Percentiles rank a stretch among this genome's conserved stretches.
phyloP scores from a whole-genome alignment of 2,888 invertebrate species.

The Oscheius myriophilus region DNA sequence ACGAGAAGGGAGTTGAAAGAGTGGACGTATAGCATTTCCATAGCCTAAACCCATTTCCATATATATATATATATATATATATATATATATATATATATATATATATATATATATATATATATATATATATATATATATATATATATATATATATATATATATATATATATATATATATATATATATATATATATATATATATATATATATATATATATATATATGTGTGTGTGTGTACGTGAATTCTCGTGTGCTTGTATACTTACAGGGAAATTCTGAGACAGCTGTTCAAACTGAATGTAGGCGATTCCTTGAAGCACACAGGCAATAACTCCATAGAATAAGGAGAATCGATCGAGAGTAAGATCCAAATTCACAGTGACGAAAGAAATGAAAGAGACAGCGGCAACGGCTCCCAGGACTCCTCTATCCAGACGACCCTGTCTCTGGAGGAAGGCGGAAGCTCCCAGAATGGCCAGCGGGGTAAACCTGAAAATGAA shows the following conservation, averaged over 20 bases:
- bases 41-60: conserved; percentile 49
- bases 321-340: conserved; percentile 61
- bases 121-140: no score
- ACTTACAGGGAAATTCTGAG: conserved; percentile 34
- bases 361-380: conserved; percentile 59
- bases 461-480: conserved; percentile 36
- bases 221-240: no score
- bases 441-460: conserved; percentile 35
- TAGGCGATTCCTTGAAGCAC: conserved; percentile 50
- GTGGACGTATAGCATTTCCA: conserved; percentile 67
- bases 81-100: no score
- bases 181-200: no score
- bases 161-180: no score
- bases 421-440: conserved; percentile 9
- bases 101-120: no score
- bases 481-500: conserved; percentile 42
- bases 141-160: no score
- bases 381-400: conserved; percentile 27
- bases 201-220: background rate
- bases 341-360: conserved; percentile 62
- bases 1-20: conserved; percentile 68
- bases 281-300: conserved; percentile 44
- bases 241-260: no score
- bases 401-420: conserved; percentile 15
- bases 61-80: no score